Evolutionary conservation across 1,140 invertebrate species (phyloP).

Genomic region (Drosophila punjabiensis): DNA sequence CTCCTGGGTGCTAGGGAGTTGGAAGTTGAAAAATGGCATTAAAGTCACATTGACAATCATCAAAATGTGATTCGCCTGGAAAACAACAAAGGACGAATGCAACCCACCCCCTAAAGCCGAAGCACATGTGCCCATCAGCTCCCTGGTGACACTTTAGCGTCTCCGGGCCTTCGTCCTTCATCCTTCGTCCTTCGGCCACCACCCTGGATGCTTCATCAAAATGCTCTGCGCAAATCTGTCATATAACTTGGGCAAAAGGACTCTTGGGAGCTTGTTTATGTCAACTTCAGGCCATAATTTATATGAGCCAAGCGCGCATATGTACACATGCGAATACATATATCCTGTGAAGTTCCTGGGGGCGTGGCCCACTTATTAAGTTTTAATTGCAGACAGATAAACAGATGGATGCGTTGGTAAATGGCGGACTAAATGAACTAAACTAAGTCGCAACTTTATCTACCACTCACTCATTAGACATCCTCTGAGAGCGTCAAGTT

Average conservation of each 20-base stretch:
- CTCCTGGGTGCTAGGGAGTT: constrained; percentile 34
- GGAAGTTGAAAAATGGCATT: constrained; percentile 84
- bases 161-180: constrained; percentile 11
- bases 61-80: constrained; percentile 82
- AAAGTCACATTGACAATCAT: constrained; percentile 85
- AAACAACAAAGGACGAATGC: constrained; percentile 57
- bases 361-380: constrained; percentile 69
- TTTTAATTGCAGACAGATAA: constrained; percentile 65
- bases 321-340: constrained; percentile 43
- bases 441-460: constrained; percentile 78
- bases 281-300: constrained; percentile 83
- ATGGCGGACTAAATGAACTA: constrained; percentile 72
- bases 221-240: constrained; percentile 78
- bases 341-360: not conserved
- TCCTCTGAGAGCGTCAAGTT: constrained; percentile 19
- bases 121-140: constrained; percentile 67
- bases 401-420: constrained; percentile 16
- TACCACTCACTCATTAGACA: constrained; percentile 74
- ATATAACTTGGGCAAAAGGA: constrained; percentile 81
- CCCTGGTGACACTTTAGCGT: constrained; percentile 80
- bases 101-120: constrained; percentile 40
- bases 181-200: constrained; percentile 14
- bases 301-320: constrained; percentile 59
- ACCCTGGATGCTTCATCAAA: constrained; percentile 71
- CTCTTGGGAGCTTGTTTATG: constrained; percentile 85